A percentile compares a stretch with the other conserved stretches of the same genome.
Evolutionary conservation across 2,113 vertebrate species (phyloP).

Genomic region (Pedionomus torquatus): DNA sequence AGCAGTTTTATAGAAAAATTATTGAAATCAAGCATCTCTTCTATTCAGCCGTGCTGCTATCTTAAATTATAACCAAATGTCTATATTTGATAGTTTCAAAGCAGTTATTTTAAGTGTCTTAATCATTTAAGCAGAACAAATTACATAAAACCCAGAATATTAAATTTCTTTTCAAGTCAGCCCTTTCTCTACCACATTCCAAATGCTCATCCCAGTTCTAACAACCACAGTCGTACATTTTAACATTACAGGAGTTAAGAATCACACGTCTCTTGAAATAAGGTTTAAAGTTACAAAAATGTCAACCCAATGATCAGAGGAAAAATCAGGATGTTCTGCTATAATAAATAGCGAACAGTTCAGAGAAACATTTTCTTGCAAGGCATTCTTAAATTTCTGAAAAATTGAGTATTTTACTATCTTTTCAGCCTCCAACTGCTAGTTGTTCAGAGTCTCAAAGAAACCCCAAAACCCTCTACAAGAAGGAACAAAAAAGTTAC

Average conservation of each 20-base stretch:
- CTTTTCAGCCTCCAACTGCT: slow-evolving; percentile 62
- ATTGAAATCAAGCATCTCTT: background rate
- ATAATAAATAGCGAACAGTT: slow-evolving; percentile 46
- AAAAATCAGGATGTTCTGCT: background rate
- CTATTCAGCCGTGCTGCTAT: background rate
- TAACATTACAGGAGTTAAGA: slow-evolving; percentile 21
- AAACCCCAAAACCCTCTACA: slow-evolving; percentile 19
- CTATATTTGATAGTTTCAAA: background rate
- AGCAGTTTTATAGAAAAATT: background rate
- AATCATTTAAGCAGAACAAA: background rate
- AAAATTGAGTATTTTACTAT: slow-evolving; percentile 45
- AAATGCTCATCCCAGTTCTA: background rate
- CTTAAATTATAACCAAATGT: background rate
- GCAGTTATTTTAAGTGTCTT: background rate
- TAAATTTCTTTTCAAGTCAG: background rate
- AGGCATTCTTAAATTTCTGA: slow-evolving; percentile 40
- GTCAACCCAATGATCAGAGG: slow-evolving; percentile 67
- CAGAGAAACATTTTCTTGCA: slow-evolving; percentile 59
- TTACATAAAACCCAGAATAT: background rate
- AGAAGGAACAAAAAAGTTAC: slow-evolving; percentile 57
- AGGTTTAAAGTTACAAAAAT: slow-evolving; percentile 37
- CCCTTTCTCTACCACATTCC: background rate
- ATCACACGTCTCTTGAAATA: slow-evolving; percentile 49
- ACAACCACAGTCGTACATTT: background rate
- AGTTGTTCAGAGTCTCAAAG: slow-evolving; percentile 14